phyloP scores from a whole-genome alignment of 2,888 invertebrate species.

The Scaptomyza polygonia region DNA sequence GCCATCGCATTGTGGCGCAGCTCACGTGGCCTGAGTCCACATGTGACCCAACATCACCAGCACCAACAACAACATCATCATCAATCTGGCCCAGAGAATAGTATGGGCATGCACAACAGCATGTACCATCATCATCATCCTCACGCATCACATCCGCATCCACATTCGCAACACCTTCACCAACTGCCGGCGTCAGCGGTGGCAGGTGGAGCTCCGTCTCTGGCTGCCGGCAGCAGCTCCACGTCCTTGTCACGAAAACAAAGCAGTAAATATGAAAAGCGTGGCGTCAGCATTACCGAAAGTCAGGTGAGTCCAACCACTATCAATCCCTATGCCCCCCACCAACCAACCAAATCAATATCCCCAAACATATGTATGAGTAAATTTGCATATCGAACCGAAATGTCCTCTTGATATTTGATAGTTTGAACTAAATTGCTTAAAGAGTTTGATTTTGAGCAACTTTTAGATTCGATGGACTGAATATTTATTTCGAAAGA shows the following conservation, averaged over 20 bases:
- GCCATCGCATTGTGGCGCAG: constrained; percentile 93
- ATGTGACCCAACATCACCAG: constrained; percentile 82
- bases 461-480: too few relatives aligned
- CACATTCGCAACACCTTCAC: constrained; percentile 48
- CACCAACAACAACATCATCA: constrained; percentile 53
- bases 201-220: constrained; percentile 32
- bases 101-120: constrained; percentile 80
- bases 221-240: constrained; percentile 63
- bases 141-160: constrained; percentile 51
- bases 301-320: constrained; percentile 82
- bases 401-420: constrained; percentile 4
- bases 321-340: constrained; percentile 3
- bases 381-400: constrained; percentile 14
- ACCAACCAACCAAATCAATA: constrained; percentile 19
- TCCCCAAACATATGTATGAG: constrained; percentile 1
- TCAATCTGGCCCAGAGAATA: constrained; percentile 64
- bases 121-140: constrained; percentile 75
- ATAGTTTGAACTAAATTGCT: background rate
- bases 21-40: constrained; percentile 87
- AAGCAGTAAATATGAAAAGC: constrained; percentile 85
- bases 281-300: constrained; percentile 84
- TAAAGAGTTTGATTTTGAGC: too few relatives aligned
- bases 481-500: background rate
- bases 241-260: constrained; percentile 83
- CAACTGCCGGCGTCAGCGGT: constrained; percentile 14